A percentile compares a stretch with the other conserved stretches of the same genome.
These are phyloP conservation scores for Ceriagrion tenellum DNA, from an alignment of 2,888 invertebrate genomes.

Conservation along the genomic window DNA sequence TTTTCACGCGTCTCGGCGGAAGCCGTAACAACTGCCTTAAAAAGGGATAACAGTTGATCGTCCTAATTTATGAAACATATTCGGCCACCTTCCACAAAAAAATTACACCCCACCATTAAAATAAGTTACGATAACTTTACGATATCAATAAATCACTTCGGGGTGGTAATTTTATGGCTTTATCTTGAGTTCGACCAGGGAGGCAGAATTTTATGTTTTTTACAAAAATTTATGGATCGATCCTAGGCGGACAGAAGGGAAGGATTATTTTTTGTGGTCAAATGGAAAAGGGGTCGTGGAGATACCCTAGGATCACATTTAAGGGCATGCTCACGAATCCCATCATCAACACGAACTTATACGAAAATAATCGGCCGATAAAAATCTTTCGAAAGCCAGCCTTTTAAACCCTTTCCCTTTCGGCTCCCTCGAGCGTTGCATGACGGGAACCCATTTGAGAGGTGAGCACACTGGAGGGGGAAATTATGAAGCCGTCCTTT, in stretches of 20 bases:
- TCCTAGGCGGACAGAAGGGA: neutral
- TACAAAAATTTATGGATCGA: neutral
- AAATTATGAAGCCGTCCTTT: neutral
- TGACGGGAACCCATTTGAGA: neutral
- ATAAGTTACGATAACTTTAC: neutral
- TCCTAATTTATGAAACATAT: neutral
- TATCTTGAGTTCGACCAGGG: neutral
- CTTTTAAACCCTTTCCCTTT: neutral
- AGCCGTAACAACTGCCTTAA: neutral
- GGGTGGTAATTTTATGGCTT: conserved; percentile 22
- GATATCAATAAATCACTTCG: conserved; percentile 36
- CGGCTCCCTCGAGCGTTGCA: neutral
- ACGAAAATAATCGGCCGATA: conserved; percentile 24
- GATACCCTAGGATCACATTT: neutral
- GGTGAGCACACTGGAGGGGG: neutral
- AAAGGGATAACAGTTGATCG: neutral
- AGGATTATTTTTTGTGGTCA: neutral
- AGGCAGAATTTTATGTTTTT: neutral
- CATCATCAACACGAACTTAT: conserved; percentile 28
- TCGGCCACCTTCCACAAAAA: neutral
- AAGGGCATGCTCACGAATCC: neutral
- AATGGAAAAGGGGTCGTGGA: conserved; percentile 12
- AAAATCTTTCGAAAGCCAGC: neutral
- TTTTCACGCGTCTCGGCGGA: neutral
- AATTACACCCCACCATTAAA: neutral